Evolutionary conservation across 2,113 vertebrate genomes (phyloP), one percentile per base, ranked within the genome.

Genomic region (Okapia johnstoni): DNA sequence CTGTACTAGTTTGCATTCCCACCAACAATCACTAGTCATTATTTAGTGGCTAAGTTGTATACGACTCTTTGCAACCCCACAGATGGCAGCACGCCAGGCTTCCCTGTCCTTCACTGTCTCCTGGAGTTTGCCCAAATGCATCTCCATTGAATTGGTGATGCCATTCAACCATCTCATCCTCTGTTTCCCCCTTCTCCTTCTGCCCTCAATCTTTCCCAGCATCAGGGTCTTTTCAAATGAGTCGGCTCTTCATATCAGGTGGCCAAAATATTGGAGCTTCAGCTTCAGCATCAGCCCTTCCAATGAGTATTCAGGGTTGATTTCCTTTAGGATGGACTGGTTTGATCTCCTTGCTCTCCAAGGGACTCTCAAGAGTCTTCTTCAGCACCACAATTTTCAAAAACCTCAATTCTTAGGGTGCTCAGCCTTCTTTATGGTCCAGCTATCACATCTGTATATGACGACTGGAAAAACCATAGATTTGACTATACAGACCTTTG

Each of bases 11-110:
- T 70, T 70, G 19, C 66, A 70, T 70, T 23, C 66, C 19, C 1
- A 1, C n/a, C n/a, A 70, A 40, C 66, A 40, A 40, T 40, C 66
- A 40, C n/a, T 70, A 70, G 19, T 70, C 19, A 70, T 40, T 70
- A 10, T 70, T 23, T 40, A 70, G n/a, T 40, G 36, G 19, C 0
- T 40, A 70, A 40, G 66, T 40, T 70, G 66, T 70, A 70, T 40
- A 40, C 0, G 0, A 40, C 66, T 70, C n/a, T 40, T 70, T 70
- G n/a, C 2, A 0, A 70, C 10, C 19, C 19, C n/a, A 70, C 12
- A 10, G n/a, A 40, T 1, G 0, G 19, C n/a, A 70, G 66, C 10
- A 40, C 0, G 0, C 66, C 10, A 70, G n/a, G 66, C n/a, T 21
- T 70, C 19, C n/a, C 17, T 70, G 61, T 17, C 15, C 15, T 63